Conservation (phyloP, 2,888 invertebrate species). For the Branchellion lobata region DNA sequence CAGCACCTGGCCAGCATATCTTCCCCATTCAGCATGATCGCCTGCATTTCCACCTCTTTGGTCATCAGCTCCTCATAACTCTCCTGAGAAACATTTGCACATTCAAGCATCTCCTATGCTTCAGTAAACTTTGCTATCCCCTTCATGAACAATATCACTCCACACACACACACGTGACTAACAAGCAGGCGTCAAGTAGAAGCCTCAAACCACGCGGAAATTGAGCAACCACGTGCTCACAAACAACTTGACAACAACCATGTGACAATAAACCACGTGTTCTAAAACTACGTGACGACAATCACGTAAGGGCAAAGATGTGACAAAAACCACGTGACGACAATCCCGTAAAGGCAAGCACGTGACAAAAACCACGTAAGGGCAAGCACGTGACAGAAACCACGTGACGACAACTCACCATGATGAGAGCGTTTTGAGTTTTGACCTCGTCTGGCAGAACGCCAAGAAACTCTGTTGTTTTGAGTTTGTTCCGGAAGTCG, state of each 20-base stretch:
- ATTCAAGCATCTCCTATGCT: not conserved
- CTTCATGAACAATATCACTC: too few species aligned
- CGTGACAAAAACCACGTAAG: too few species aligned
- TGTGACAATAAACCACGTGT: too few species aligned
- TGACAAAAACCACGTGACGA: too few species aligned
- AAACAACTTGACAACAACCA: too few species aligned
- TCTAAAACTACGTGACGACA: too few species aligned
- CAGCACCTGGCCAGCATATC: constrained; percentile 56
- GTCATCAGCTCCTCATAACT: constrained; percentile 53
- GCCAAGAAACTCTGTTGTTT: constrained; percentile 59
- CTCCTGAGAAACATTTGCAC: constrained; percentile 39
- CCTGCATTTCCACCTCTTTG: constrained; percentile 57
- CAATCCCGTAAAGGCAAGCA: too few species aligned
- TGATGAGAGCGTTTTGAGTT: constrained; percentile 58
- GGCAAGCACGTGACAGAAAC: too few species aligned
- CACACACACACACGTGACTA: too few species aligned
- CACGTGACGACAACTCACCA: too few species aligned
- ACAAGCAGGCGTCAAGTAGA: not conserved
- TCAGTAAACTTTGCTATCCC: too few species aligned
- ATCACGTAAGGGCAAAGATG: too few species aligned
- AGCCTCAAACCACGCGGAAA: not conserved
- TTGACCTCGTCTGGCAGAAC: constrained; percentile 61
- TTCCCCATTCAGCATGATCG: constrained; percentile 58
- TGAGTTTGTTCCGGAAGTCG: constrained; percentile 58
- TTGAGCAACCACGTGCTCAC: not conserved